phyloP scores from a whole-genome alignment of 2,797 vertebrate species.

The Fundulus diaphanus region DNA sequence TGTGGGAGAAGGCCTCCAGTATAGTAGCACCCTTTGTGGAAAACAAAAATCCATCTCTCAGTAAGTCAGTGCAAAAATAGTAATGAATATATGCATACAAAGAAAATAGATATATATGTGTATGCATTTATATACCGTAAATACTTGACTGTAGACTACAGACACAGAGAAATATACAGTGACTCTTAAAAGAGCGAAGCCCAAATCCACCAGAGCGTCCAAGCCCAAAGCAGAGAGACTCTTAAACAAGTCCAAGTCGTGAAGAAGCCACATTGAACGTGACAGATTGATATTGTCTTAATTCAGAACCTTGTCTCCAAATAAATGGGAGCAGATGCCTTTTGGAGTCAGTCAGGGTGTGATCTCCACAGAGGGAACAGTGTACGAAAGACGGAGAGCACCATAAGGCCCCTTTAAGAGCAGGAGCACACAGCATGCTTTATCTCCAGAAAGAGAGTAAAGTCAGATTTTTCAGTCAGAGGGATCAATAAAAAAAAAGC shows the following conservation, averaged over 20 bases:
- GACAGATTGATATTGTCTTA: constrained; percentile 59
- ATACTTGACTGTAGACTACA: constrained; percentile 71
- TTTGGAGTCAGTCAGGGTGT: constrained; percentile 54
- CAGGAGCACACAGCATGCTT: constrained; percentile 72
- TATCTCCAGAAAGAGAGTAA: constrained; percentile 58
- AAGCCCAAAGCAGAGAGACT: constrained; percentile 69
- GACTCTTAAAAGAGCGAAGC: constrained; percentile 64
- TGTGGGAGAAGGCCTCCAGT: constrained; percentile 84
- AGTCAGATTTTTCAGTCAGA: constrained; percentile 67
- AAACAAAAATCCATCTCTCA: constrained; percentile 82
- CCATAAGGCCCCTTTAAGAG: constrained; percentile 65
- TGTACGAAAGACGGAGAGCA: constrained; percentile 68
- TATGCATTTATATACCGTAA: constrained; percentile 77
- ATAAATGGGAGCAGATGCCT: constrained; percentile 45
- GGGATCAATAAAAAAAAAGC: constrained; percentile 42
- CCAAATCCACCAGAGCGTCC: constrained; percentile 58
- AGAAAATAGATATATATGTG: constrained; percentile 78
- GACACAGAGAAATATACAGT: constrained; percentile 73
- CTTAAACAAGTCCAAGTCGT: constrained; percentile 58
- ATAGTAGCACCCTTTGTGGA: constrained; percentile 86
- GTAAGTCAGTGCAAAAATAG: constrained; percentile 85
- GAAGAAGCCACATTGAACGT: constrained; percentile 63
- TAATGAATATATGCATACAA: constrained; percentile 85
- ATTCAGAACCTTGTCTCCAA: constrained; percentile 53
- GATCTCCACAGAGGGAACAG: constrained; percentile 61